These are phyloP conservation scores for Caenorhabditis sp. DNA, from an alignment of 2,888 invertebrate genomes.

Conservation along the genomic window DNA sequence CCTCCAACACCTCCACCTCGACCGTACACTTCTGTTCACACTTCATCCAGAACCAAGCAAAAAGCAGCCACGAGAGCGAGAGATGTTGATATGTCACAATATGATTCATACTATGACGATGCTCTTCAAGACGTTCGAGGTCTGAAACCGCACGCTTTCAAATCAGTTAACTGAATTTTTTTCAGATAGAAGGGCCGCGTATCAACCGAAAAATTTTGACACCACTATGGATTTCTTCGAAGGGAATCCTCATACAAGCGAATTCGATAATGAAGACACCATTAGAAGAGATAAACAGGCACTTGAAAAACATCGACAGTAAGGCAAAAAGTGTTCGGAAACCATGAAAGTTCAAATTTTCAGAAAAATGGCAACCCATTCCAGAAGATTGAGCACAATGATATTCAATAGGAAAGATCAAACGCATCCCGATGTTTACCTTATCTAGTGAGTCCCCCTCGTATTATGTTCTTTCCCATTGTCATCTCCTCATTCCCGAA, in stretches of 20 bases:
- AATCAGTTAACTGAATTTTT: not conserved
- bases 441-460: constrained; percentile 74
- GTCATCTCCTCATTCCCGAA: not conserved
- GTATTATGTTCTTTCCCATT: not conserved
- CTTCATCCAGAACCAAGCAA: constrained; percentile 1
- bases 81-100: constrained; percentile 53
- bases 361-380: constrained; percentile 62
- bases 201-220: constrained; percentile 43
- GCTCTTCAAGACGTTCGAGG: constrained; percentile 44
- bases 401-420: constrained; percentile 79
- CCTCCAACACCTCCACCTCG: constrained; percentile 67
- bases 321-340: not conserved
- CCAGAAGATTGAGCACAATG: constrained; percentile 70
- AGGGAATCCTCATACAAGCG: constrained; percentile 63
- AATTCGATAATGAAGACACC: constrained; percentile 71
- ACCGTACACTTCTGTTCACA: constrained; percentile 54
- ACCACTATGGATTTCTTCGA: constrained; percentile 60
- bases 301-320: constrained; percentile 75
- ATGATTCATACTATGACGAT: constrained; percentile 63
- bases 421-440: constrained; percentile 78
- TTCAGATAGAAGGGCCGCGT: constrained; percentile 31
- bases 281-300: constrained; percentile 68
- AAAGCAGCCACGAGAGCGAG: constrained; percentile 27
- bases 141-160: not conserved
- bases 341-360: constrained; percentile 2